Conservation (phyloP, 1,140 invertebrate species). For the Triops cancriformis region DNA sequence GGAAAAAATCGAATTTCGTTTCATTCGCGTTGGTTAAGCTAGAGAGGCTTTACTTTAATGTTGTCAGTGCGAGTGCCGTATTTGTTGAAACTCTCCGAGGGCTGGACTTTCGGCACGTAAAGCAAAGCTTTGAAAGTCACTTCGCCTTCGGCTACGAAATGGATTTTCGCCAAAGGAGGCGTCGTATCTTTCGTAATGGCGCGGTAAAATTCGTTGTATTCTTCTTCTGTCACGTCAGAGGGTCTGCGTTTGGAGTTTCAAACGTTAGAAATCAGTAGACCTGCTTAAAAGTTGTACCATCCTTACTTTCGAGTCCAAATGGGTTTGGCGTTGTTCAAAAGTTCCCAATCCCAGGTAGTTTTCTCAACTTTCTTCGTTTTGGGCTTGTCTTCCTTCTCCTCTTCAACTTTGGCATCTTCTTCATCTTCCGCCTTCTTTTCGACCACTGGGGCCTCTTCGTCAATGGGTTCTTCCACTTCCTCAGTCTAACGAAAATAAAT, state of each 20-base stretch:
- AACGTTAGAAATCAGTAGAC: no score
- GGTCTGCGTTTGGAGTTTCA: slow-evolving; percentile 45
- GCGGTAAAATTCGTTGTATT: slow-evolving; percentile 93
- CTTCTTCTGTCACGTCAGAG: slow-evolving; percentile 69
- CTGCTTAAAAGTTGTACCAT: not conserved
- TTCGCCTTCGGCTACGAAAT: slow-evolving; percentile 97
- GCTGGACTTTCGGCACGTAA: slow-evolving; percentile 81
- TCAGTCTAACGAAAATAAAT: slow-evolving; percentile 50
- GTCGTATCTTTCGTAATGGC: slow-evolving; percentile 83
- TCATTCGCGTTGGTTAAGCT: not conserved
- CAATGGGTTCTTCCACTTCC: slow-evolving; percentile 77
- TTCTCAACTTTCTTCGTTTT: slow-evolving; percentile 93
- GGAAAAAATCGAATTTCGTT: no score
- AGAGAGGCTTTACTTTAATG: slow-evolving; percentile 59
- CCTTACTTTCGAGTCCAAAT: slow-evolving; percentile 88
- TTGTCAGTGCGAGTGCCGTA: slow-evolving; percentile 91
- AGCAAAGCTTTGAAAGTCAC: slow-evolving; percentile 95
- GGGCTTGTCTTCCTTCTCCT: slow-evolving; percentile 61
- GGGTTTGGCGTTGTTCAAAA: slow-evolving; percentile 92
- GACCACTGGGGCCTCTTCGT: no score
- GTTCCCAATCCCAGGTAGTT: slow-evolving; percentile 96
- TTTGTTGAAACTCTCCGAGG: slow-evolving; percentile 85
- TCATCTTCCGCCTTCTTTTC: slow-evolving; percentile 54
- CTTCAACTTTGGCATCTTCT: slow-evolving; percentile 53
- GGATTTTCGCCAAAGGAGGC: slow-evolving; percentile 77